Percentiles rank a stretch among this genome's conserved stretches.
Conservation (phyloP, 2,113 vertebrate genomes). For the Xiphophorus couchianus region DNA sequence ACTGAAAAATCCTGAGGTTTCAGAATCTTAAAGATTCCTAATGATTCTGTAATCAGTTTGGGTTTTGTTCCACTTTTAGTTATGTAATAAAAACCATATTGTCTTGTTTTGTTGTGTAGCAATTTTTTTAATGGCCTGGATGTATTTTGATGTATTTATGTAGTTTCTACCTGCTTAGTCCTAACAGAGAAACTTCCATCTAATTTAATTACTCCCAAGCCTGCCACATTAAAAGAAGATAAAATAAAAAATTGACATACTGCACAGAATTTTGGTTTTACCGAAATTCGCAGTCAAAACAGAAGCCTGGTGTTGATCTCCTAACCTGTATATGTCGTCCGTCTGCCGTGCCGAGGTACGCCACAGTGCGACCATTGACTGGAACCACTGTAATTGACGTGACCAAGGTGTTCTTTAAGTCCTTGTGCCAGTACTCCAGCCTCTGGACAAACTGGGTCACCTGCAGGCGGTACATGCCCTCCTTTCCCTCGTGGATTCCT, state of each 20-base stretch:
- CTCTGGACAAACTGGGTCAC: slow-evolving; percentile 89
- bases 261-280: slow-evolving; percentile 6
- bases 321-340: slow-evolving; percentile 94
- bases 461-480: slow-evolving; percentile 89
- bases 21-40: no score
- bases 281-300: slow-evolving; percentile 17
- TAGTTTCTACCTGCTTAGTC: no score
- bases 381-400: slow-evolving; percentile 89
- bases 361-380: slow-evolving; percentile 86
- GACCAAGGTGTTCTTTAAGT: slow-evolving; percentile 88
- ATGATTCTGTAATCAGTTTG: background rate
- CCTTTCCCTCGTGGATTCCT: slow-evolving; percentile 69
- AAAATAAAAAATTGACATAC: slow-evolving; percentile 29
- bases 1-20: no score
- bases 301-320: background rate
- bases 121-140: no score
- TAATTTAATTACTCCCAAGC: no score
- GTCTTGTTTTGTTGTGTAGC: no score
- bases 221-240: background rate
- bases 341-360: slow-evolving; percentile 89
- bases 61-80: no score
- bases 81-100: background rate
- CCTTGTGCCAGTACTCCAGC: slow-evolving; percentile 90
- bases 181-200: no score
- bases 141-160: no score